A percentile compares a stretch with the other conserved stretches of the same genome.
Evolutionary conservation across 53 echinoderm and acorn worm species (phyloP).

Genomic region (Crossaster papposus): DNA sequence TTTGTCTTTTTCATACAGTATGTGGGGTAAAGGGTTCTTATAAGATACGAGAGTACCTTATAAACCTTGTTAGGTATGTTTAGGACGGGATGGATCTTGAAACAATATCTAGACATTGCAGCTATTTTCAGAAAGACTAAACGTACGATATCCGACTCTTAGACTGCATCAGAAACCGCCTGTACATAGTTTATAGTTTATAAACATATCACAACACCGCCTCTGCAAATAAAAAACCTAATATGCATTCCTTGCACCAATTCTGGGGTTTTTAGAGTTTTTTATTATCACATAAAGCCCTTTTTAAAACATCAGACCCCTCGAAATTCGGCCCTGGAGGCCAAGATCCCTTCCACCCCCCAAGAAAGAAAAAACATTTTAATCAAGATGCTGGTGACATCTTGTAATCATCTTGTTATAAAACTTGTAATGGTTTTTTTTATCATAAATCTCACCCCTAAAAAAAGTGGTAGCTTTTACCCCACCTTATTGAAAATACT

Average conservation of each 20-base stretch:
- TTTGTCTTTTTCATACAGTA: neutral
- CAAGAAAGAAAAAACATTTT: neutral
- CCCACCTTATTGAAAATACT: neutral
- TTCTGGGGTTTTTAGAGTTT: neutral
- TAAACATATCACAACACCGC: neutral
- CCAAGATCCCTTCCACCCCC: neutral
- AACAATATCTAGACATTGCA: neutral
- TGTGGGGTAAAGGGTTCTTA: neutral
- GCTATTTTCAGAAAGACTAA: neutral
- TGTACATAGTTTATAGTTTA: neutral
- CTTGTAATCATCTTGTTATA: conserved; percentile 9
- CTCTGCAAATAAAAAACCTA: neutral
- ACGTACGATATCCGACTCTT: neutral
- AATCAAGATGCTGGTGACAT: conserved; percentile 46
- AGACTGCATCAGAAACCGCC: neutral
- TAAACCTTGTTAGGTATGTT: neutral
- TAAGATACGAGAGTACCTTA: neutral
- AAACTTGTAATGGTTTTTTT: conserved; percentile 17
- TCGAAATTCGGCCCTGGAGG: conserved; percentile 41
- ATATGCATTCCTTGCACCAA: neutral
- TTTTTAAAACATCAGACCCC: neutral
- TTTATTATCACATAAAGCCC: neutral
- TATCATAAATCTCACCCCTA: neutral
- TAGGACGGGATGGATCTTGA: neutral
- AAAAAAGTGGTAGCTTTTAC: neutral